A percentile compares a stretch with the other conserved stretches of the same genome.
Evolutionary conservation across 2,888 invertebrate species (phyloP).

Genomic region (Scaptomyza parva): DNA sequence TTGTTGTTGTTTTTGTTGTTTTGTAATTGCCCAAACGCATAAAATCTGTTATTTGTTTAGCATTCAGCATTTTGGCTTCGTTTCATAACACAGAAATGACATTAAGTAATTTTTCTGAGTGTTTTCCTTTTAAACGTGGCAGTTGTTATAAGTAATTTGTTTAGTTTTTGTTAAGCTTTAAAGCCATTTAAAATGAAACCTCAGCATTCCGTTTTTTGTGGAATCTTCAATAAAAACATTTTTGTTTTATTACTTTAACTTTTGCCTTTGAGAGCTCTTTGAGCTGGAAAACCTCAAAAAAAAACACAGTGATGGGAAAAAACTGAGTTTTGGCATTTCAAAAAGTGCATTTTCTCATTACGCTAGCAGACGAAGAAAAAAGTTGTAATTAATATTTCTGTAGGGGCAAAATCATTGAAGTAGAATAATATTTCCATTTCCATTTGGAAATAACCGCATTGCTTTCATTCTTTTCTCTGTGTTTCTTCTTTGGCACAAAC

Average conservation of each 20-base stretch:
- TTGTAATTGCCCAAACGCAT: slow-evolving; percentile 10
- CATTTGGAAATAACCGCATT: slow-evolving; percentile 28
- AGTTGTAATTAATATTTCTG: slow-evolving; percentile 55
- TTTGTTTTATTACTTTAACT: too few relatives aligned
- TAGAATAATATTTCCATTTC: slow-evolving; percentile 39
- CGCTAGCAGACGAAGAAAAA: slow-evolving; percentile 8
- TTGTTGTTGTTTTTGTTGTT: background rate
- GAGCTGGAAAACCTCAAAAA: too few relatives aligned
- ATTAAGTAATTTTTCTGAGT: too few relatives aligned
- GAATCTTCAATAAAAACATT: too few relatives aligned
- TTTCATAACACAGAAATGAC: too few relatives aligned
- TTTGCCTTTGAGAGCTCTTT: too few relatives aligned
- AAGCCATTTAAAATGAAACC: too few relatives aligned
- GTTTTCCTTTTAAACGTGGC: too few relatives aligned
- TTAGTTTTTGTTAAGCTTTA: too few relatives aligned
- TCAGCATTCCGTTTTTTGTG: too few relatives aligned
- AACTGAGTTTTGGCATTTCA: slow-evolving; percentile 14
- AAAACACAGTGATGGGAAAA: too few relatives aligned
- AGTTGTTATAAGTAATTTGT: too few relatives aligned
- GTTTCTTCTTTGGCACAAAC: slow-evolving; percentile 5
- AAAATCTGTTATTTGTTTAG: slow-evolving; percentile 23
- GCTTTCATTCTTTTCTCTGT: background rate
- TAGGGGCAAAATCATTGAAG: slow-evolving; percentile 52
- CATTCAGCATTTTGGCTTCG: slow-evolving; percentile 3
- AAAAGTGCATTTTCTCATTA: slow-evolving; percentile 23